A percentile compares a stretch with the other conserved stretches of the same genome.
phyloP scores from a whole-genome alignment of 2,888 invertebrate species.

The Sepioteuthis lessoniana region DNA sequence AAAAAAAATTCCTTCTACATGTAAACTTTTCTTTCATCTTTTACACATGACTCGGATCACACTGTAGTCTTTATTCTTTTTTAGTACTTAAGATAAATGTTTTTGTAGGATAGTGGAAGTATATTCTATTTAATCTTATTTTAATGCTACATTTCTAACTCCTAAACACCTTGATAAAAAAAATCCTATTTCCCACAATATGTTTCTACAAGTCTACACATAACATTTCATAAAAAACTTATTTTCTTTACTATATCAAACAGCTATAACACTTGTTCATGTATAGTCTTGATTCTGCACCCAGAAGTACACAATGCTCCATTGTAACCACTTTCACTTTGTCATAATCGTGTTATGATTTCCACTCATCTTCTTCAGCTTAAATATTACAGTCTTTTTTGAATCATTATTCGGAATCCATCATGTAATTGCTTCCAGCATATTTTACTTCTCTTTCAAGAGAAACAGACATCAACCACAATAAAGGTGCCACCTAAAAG shows the following conservation, averaged over 20 bases:
- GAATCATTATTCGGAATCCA: background rate
- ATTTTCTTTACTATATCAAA: too few species aligned
- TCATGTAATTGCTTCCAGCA: background rate
- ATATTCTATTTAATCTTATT: background rate
- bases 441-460: background rate
- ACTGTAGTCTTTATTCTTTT: background rate
- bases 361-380: background rate
- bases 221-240: too few species aligned
- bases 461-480: background rate
- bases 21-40: too few species aligned
- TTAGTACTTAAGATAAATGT: background rate
- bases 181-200: too few species aligned
- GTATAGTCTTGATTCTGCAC: background rate
- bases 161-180: too few species aligned
- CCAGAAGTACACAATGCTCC: background rate
- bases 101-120: background rate
- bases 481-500: background rate
- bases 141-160: background rate
- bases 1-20: too few species aligned
- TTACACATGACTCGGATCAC: too few species aligned
- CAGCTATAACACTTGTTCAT: too few species aligned
- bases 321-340: background rate
- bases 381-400: background rate
- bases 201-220: too few species aligned
- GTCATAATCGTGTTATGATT: background rate